Evolutionary conservation across 2,797 vertebrate genomes (phyloP).

Genomic region (Anisognathus igniventris): DNA sequence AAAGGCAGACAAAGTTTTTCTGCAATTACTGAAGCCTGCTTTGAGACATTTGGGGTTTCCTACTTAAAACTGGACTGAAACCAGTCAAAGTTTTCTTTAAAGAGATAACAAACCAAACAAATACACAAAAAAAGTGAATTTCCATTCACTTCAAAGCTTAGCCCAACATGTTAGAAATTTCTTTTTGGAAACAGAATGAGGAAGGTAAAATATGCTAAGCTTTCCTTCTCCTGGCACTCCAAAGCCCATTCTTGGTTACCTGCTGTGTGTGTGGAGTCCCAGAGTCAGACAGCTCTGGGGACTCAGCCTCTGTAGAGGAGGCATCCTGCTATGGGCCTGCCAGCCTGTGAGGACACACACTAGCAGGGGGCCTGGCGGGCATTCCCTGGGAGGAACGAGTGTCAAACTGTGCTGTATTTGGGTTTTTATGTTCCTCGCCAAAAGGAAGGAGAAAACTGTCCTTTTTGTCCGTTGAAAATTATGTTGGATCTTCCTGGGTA

Average conservation of each 20-base stretch:
- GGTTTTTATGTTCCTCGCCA: not conserved
- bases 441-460: not conserved
- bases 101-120: not conserved
- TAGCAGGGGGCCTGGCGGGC: not conserved
- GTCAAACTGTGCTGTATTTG: not conserved
- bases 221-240: not conserved
- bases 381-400: not conserved
- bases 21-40: not conserved
- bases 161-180: not conserved
- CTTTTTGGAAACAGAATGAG: not conserved
- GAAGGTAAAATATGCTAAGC: not conserved
- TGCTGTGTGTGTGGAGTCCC: not conserved
- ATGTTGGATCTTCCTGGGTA: not conserved
- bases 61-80: not conserved
- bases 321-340: conserved; percentile 36
- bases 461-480: not conserved
- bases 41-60: not conserved
- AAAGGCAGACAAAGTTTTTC: not conserved
- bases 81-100: not conserved
- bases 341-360: conserved; percentile 36
- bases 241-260: not conserved
- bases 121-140: not conserved
- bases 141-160: not conserved
- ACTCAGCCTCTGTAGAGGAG: not conserved
- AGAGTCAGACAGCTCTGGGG: conserved; percentile 80